Percentiles rank a stretch among this genome's conserved stretches.
These are phyloP conservation scores for Amblyopsis rosae DNA, from an alignment of 2,113 vertebrate genomes.

Conservation along the genomic window DNA sequence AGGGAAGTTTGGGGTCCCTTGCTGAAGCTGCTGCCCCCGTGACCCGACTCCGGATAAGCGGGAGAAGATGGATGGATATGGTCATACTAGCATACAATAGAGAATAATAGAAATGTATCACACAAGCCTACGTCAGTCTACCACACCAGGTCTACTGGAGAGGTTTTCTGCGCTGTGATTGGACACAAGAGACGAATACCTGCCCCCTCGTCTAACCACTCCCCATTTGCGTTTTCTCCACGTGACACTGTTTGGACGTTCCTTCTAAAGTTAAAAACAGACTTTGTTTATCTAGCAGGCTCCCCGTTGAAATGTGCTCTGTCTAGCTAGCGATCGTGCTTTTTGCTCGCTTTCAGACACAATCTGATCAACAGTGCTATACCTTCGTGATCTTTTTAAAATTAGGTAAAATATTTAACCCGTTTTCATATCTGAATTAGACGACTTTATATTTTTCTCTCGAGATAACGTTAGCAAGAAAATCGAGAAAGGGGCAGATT, in stretches of 20 bases:
- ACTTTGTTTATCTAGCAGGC: slow-evolving; percentile 73
- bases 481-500: neutral
- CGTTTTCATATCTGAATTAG: slow-evolving; percentile 7
- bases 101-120: no score
- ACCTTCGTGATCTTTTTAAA: neutral
- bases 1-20: no score
- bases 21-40: no score
- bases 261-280: slow-evolving; percentile 80
- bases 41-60: no score
- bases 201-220: slow-evolving; percentile 63
- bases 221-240: slow-evolving; percentile 47
- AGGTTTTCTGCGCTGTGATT: slow-evolving; percentile 53
- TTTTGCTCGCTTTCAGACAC: neutral
- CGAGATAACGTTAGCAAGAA: neutral
- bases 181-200: slow-evolving; percentile 52
- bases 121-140: no score
- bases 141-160: neutral
- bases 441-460: neutral
- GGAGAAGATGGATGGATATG: no score
- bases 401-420: neutral
- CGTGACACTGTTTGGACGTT: slow-evolving; percentile 62
- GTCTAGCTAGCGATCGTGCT: slow-evolving; percentile 15
- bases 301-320: slow-evolving; percentile 53
- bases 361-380: slow-evolving; percentile 2
- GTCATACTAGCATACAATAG: no score